phyloP scores from a whole-genome alignment of 2,888 invertebrate genomes.

The Gymnoscelis rufifasciata region DNA sequence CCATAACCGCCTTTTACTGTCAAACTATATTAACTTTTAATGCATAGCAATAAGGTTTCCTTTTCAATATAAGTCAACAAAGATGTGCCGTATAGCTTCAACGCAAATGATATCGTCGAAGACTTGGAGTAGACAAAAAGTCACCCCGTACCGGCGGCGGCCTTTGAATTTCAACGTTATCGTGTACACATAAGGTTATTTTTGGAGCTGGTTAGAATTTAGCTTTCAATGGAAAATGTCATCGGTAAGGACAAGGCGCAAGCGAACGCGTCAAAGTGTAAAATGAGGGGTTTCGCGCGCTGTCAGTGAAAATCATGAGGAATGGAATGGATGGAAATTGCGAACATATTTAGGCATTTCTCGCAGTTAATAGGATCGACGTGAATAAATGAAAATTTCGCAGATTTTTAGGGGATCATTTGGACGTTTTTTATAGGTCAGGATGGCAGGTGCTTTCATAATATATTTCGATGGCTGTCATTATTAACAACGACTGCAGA shows the following conservation, averaged over 20 bases:
- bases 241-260: constrained; percentile 70
- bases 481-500: constrained; percentile 6
- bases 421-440: constrained; percentile 15
- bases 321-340: constrained; percentile 77
- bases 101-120: constrained; percentile 62
- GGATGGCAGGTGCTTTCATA: constrained; percentile 4
- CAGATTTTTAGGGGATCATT: constrained; percentile 39
- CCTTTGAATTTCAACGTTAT: constrained; percentile 57
- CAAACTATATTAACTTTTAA: constrained; percentile 40
- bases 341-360: constrained; percentile 71
- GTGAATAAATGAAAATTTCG: constrained; percentile 65
- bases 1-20: constrained; percentile 33
- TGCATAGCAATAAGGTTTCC: constrained; percentile 35
- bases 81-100: constrained; percentile 46
- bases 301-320: constrained; percentile 79
- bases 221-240: constrained; percentile 68
- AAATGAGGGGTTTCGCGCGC: constrained; percentile 77
- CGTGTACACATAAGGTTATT: constrained; percentile 30
- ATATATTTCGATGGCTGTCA: constrained; percentile 10
- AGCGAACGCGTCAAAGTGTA: constrained; percentile 79
- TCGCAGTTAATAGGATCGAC: constrained; percentile 68
- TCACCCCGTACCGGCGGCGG: constrained; percentile 39
- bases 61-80: constrained; percentile 34
- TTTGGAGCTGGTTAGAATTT: constrained; percentile 25
- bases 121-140: constrained; percentile 73